A percentile compares a stretch with the other conserved stretches of the same genome.
These are phyloP conservation scores for Regulus satrapa DNA, from an alignment of 2,113 vertebrate genomes.

Conservation along the genomic window DNA sequence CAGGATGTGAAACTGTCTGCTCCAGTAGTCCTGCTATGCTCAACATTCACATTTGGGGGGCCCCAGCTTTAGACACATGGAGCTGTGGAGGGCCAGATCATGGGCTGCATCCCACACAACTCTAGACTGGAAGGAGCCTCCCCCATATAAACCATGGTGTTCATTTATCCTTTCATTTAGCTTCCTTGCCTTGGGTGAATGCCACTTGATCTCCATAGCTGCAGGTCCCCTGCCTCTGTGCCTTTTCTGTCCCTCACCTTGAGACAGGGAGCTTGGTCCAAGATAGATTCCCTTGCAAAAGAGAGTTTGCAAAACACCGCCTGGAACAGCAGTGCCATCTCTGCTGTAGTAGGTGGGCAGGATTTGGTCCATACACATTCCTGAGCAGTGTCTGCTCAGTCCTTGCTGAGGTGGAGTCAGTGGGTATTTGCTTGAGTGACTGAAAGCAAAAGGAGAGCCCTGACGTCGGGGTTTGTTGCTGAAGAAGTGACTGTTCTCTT, in stretches of 20 bases:
- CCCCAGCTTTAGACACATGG: background rate
- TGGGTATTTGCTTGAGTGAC: background rate
- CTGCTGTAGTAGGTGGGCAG: background rate
- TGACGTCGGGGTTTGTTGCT: background rate
- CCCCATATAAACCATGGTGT: background rate
- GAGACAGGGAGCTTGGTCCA: background rate
- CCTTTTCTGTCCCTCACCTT: background rate
- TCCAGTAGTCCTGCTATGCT: slow-evolving; percentile 32
- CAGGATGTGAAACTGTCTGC: slow-evolving; percentile 62
- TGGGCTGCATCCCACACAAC: accelerated
- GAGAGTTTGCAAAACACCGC: background rate
- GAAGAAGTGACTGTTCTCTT: background rate
- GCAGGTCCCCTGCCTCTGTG: background rate
- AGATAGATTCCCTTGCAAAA: background rate
- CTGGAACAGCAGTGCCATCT: accelerated
- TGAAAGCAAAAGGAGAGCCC: background rate
- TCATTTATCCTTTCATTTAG: background rate
- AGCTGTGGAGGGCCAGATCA: background rate
- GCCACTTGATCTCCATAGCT: background rate
- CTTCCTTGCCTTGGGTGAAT: background rate
- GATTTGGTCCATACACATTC: background rate
- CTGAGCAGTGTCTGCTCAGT: background rate
- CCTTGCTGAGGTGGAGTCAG: background rate
- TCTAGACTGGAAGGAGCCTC: background rate
- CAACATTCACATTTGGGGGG: slow-evolving; percentile 1